These are phyloP conservation scores for Zosterops lateralis DNA, from an alignment of 2,113 vertebrate species.

Conservation along the genomic window DNA sequence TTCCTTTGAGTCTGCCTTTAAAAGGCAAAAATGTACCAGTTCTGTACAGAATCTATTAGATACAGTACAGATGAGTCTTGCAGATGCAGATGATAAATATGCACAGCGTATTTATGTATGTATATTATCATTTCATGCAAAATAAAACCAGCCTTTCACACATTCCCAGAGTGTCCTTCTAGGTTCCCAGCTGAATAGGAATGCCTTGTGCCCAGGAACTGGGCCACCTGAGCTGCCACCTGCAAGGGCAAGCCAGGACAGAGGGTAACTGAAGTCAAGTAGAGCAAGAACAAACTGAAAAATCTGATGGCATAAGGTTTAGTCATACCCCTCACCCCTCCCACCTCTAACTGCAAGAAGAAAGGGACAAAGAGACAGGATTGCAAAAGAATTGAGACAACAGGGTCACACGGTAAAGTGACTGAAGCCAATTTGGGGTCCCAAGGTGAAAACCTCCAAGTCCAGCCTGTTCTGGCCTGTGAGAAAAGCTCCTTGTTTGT, in stretches of 20 bases:
- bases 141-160: not conserved
- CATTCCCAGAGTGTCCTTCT: not conserved
- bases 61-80: not conserved
- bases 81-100: constrained; percentile 17
- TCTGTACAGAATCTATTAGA: not conserved
- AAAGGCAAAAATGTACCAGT: not conserved
- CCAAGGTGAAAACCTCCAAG: not conserved
- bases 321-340: not conserved
- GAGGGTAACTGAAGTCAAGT: not conserved
- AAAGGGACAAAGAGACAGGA: not conserved
- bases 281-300: not conserved
- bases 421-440: not conserved
- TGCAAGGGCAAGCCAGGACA: not conserved
- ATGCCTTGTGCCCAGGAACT: not conserved
- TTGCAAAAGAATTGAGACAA: not conserved
- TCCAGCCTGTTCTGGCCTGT: not conserved
- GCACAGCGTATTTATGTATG: not conserved
- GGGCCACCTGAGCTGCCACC: constrained; percentile 5
- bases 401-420: accelerated
- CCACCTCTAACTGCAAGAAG: not conserved
- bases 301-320: not conserved
- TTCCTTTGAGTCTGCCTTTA: not conserved
- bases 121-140: not conserved
- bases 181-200: not conserved
- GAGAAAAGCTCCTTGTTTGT: not conserved